These are phyloP conservation scores for Gallirallus australis DNA, from an alignment of 2,797 vertebrate genomes.

Conservation along the genomic window DNA sequence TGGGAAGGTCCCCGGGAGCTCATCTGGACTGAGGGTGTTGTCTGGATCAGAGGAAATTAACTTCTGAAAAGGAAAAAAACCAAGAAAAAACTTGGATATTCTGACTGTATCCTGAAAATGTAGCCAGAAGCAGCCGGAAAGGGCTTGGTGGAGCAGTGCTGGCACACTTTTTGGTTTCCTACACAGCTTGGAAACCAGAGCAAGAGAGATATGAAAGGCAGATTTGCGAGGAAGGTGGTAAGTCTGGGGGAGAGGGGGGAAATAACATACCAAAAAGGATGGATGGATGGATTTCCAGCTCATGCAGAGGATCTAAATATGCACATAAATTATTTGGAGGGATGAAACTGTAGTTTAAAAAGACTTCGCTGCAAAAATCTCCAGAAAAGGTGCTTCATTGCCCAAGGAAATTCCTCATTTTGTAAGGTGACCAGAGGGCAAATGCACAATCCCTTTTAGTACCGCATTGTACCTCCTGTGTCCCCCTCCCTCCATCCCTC, in stretches of 20 bases:
- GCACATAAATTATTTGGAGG: not conserved
- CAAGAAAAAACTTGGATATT: not conserved
- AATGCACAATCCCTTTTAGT: not conserved
- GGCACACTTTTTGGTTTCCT: conserved; percentile 7
- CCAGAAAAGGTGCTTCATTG: not conserved
- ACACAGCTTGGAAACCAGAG: not conserved
- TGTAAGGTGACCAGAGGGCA: not conserved
- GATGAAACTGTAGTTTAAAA: not conserved
- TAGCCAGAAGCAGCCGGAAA: not conserved
- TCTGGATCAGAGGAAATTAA: not conserved
- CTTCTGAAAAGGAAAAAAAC: not conserved
- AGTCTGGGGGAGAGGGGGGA: not conserved
- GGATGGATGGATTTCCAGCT: not conserved
- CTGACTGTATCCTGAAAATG: not conserved
- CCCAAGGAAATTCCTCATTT: conserved; percentile 1
- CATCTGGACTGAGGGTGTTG: not conserved
- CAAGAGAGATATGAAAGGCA: conserved; percentile 12
- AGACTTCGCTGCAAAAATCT: not conserved
- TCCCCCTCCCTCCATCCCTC: not conserved
- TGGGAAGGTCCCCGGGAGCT: not conserved
- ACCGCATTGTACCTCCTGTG: fast-evolving
- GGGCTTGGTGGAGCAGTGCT: not conserved
- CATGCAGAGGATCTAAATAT: not conserved
- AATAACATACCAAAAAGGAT: not conserved
- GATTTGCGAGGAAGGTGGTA: conserved; percentile 19